Evolutionary conservation across 2,113 vertebrate species (phyloP), one percentile per base, ranked within the genome.

Genomic region (Nothobranchius furzeri): DNA sequence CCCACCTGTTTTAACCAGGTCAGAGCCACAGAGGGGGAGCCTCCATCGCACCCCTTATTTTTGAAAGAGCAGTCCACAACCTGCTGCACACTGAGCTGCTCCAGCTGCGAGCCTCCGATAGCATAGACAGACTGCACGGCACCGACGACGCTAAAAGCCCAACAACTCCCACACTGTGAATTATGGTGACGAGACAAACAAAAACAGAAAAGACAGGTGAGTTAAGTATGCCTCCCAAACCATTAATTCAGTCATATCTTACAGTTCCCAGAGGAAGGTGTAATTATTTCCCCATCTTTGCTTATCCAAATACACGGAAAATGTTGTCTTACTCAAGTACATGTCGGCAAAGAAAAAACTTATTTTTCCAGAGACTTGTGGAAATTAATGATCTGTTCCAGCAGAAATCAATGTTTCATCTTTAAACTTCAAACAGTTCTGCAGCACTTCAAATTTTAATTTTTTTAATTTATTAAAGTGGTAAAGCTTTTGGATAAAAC

Each of bases 71-170:
- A 98, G 76, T 98, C 96, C 45, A 98, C 85, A 72, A 98, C 93
- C 73, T 99, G 95, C 88, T 99, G 97, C 0, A 96, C 94, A 0
- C 96, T 99, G 15, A 98, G 93, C 25, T 89, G 79, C 78, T 92
- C 85, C 76, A 97, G 75, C 9, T 53, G 83, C 0, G 89, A 79
- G 59, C 92, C 86, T 63, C 87, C 83, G 24, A 94, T 95, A 6
- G 95, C 95, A 53, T 78, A 81, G 11, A 83, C 94, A 0, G 95
- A 94, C 74, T 98, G 95, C 58, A 95, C 70, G 0, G 93, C 89
- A 10, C 93, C 93, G 0, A 98, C 96, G 55, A 95, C 82, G 0
- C 96, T 96, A 82, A 99, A 98, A 14, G 96, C 96, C 96, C 96
- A 98, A 75, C 96, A 98, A 15, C 92, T 96, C 55, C 96, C 96